Evolutionary conservation across 2,797 vertebrate genomes (phyloP).

Genomic region (Calcarius lapponicus): DNA sequence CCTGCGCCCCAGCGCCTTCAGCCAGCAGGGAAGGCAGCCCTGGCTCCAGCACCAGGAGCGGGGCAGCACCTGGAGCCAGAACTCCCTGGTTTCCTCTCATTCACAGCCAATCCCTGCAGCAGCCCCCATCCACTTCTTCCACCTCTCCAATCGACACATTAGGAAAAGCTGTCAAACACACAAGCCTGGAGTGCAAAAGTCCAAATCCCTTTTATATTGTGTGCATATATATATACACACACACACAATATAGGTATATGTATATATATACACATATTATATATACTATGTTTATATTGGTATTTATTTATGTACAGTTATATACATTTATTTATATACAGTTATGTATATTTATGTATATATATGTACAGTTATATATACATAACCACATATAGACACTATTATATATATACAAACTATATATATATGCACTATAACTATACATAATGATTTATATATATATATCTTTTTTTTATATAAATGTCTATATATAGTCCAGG

Average conservation of each 20-base stretch:
- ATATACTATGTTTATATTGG: background rate
- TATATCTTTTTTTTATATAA: background rate
- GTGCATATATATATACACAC: too few relatives aligned
- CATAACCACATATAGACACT: too few relatives aligned
- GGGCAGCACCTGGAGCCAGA: background rate
- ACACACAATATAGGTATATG: too few relatives aligned
- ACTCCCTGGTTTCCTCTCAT: background rate
- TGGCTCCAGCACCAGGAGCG: background rate
- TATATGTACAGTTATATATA: background rate
- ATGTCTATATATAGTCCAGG: background rate
- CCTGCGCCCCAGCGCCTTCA: background rate
- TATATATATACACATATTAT: background rate
- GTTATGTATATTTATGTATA: background rate
- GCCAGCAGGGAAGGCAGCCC: background rate
- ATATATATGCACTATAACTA: too few relatives aligned
- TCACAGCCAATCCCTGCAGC: fast-evolving
- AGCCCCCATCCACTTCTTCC: background rate
- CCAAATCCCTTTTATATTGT: background rate
- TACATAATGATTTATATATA: background rate
- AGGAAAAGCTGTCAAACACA: background rate
- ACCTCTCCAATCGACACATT: background rate
- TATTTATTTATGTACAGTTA: background rate
- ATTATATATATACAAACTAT: too few relatives aligned
- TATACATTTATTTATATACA: background rate
- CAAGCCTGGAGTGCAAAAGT: background rate